phyloP scores from a whole-genome alignment of 2,797 vertebrate genomes.

The Hypotaenidia okinawae region DNA sequence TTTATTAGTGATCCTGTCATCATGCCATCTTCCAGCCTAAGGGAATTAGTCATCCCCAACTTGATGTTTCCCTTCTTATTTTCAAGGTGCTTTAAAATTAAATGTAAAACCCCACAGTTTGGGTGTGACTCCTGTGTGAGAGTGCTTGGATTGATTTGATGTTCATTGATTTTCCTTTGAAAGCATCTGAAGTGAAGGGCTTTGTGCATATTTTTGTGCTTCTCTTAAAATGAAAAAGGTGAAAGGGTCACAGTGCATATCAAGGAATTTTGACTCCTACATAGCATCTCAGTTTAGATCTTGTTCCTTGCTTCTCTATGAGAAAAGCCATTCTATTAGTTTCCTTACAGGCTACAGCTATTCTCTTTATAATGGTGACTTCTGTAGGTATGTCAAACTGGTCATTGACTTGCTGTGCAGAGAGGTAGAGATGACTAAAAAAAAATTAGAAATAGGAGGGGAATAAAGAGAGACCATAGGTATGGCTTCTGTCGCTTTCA shows the following conservation, averaged over 20 bases:
- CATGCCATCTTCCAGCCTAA: not conserved
- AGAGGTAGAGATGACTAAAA: not conserved
- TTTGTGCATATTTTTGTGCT: not conserved
- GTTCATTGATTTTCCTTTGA: not conserved
- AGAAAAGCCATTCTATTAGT: not conserved
- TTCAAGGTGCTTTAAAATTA: not conserved
- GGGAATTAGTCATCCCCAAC: not conserved
- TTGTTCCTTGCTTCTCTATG: not conserved
- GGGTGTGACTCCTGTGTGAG: not conserved
- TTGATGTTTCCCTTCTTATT: not conserved
- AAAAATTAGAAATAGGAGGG: too few relatives aligned
- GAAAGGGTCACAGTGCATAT: not conserved
- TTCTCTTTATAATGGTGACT: not conserved
- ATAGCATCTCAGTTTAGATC: not conserved
- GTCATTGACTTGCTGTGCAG: not conserved
- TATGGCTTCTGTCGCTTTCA: not conserved
- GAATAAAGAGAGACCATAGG: not conserved
- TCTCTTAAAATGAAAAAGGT: not conserved
- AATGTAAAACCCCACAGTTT: not conserved
- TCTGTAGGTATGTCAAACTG: not conserved
- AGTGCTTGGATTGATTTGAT: not conserved
- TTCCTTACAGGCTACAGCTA: not conserved
- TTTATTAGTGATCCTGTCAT: not conserved
- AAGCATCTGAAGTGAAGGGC: not conserved
- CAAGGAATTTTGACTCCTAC: not conserved